These are phyloP conservation scores for Cepaea nemoralis DNA, from an alignment of 1,140 invertebrate genomes.

Conservation along the genomic window DNA sequence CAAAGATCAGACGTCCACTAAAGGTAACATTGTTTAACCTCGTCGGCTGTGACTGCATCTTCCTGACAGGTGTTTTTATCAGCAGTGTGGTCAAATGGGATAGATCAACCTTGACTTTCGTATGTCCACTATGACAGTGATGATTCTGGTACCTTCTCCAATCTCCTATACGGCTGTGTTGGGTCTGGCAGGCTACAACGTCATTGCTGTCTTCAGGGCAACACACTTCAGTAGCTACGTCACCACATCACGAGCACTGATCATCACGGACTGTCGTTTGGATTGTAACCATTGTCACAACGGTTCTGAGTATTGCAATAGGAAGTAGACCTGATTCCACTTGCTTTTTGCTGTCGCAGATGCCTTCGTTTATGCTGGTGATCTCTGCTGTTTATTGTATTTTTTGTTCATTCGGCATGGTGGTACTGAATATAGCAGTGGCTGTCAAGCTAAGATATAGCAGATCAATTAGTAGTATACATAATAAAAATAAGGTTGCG, in stretches of 20 bases:
- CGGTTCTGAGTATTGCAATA: not conserved
- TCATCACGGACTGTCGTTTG: not conserved
- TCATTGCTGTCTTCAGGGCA: slow-evolving; percentile 1
- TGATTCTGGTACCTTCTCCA: not conserved
- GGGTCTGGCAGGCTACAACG: not conserved
- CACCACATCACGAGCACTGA: not conserved
- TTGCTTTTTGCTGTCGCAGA: not conserved
- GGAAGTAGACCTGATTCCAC: not conserved
- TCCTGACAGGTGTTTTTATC: not conserved
- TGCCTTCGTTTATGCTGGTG: not conserved
- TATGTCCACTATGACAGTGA: not conserved
- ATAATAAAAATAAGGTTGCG: not conserved
- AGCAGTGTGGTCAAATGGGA: not conserved
- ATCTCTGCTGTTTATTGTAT: not conserved
- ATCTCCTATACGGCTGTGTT: not conserved
- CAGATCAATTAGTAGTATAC: not conserved
- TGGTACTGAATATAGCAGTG: not conserved
- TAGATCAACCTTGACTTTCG: not conserved
- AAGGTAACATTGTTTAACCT: not conserved
- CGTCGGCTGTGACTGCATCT: not conserved
- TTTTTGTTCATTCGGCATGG: not conserved
- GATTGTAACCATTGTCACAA: not conserved
- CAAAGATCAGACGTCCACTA: not conserved
- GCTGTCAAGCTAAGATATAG: not conserved
- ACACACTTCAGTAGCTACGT: not conserved